These are phyloP conservation scores for Coptodon bakossiorum DNA, from an alignment of 2,113 vertebrate genomes.

Conservation along the genomic window DNA sequence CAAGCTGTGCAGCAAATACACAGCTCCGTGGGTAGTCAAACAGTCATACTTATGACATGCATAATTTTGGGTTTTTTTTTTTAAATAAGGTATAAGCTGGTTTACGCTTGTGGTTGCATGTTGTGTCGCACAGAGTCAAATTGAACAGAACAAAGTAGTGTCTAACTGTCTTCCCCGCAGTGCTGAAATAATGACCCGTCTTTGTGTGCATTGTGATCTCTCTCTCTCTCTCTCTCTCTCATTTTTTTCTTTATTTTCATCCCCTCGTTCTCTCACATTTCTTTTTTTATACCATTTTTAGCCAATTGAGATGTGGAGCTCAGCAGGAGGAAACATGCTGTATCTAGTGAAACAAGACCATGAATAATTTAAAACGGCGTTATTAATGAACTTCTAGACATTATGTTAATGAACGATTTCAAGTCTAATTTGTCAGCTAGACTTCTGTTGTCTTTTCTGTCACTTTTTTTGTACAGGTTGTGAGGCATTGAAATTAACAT, in stretches of 20 bases:
- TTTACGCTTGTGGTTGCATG: constrained; percentile 46
- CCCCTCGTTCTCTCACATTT: not conserved
- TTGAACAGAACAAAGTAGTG: constrained; percentile 61
- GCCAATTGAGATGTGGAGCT: constrained; percentile 80
- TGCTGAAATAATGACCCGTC: constrained; percentile 71
- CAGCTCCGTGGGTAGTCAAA: constrained; percentile 37
- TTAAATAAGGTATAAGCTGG: constrained; percentile 46
- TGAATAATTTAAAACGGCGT: constrained; percentile 86
- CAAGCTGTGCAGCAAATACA: constrained; percentile 38
- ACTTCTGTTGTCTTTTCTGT: constrained; percentile 75
- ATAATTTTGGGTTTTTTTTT: not conserved
- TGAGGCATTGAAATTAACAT: constrained; percentile 44
- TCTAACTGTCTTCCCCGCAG: constrained; percentile 63
- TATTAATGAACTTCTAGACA: constrained; percentile 88
- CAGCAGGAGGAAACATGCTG: constrained; percentile 80
- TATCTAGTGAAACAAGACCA: constrained; percentile 87
- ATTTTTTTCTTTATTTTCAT: not conserved
- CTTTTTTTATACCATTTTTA: constrained; percentile 59
- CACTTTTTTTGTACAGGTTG: constrained; percentile 42
- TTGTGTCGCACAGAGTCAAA: constrained; percentile 52
- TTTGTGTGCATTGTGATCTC: constrained; percentile 73
- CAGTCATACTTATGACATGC: constrained; percentile 35
- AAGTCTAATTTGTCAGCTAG: constrained; percentile 85
- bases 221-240: not conserved
- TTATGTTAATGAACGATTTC: constrained; percentile 87